Percentiles rank a stretch among this genome's conserved stretches.
These are phyloP conservation scores for Syrista parreyssii DNA, from an alignment of 2,888 invertebrate genomes.

Conservation along the genomic window DNA sequence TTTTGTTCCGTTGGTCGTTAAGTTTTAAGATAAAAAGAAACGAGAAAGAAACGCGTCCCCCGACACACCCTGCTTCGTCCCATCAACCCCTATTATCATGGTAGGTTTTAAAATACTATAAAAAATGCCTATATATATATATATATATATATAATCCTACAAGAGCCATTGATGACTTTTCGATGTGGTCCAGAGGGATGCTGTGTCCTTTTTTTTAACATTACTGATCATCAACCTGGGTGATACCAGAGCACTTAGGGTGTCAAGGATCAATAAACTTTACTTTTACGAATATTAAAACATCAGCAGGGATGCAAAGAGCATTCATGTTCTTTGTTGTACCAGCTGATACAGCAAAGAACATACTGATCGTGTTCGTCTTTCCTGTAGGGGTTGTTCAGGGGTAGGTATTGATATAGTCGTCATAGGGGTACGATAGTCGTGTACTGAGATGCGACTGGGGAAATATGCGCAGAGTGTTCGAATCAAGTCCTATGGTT, in stretches of 20 bases:
- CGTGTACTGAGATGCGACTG: conserved; percentile 36
- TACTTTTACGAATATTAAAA: conserved; percentile 36
- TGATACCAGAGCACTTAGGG: neutral
- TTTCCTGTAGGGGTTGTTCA: neutral
- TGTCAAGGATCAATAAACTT: conserved; percentile 7
- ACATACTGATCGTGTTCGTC: neutral
- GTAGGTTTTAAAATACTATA: neutral
- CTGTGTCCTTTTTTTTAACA: neutral
- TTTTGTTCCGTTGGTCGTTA: neutral
- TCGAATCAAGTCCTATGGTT: conserved; percentile 27
- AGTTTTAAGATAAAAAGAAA: neutral
- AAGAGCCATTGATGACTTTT: neutral
- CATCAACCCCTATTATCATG: neutral
- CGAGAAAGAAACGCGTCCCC: neutral
- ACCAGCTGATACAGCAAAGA: too few species aligned
- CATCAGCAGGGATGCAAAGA: conserved; percentile 13
- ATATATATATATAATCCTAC: too few species aligned
- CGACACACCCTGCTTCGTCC: too few species aligned
- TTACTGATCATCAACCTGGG: neutral
- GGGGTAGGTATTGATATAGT: conserved; percentile 3
- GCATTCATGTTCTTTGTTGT: too few species aligned
- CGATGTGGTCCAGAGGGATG: neutral
- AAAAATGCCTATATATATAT: neutral
- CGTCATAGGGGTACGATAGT: conserved; percentile 4
- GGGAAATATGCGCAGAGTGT: conserved; percentile 39